phyloP scores from a whole-genome alignment of 2,113 vertebrate genomes.

The Anoplopoma fimbria region DNA sequence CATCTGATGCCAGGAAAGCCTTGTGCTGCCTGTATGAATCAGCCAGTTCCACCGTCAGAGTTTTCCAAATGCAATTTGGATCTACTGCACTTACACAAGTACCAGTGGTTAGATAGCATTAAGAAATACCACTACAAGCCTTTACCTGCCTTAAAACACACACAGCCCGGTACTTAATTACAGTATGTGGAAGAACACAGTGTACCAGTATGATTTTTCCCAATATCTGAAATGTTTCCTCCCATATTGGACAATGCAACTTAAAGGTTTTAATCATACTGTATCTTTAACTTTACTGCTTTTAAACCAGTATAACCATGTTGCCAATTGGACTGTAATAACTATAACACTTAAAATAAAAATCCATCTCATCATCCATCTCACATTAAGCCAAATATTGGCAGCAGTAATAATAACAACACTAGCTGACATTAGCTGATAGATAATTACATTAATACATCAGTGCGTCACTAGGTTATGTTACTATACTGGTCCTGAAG shows the following conservation, averaged over 20 bases:
- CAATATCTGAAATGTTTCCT: not conserved
- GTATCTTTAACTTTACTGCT: not conserved
- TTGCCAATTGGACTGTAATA: not conserved
- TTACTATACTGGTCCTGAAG: not conserved
- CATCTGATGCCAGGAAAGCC: constrained; percentile 10
- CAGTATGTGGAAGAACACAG: not conserved
- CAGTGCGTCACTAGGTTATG: not conserved
- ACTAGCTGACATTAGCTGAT: not conserved
- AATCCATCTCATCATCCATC: not conserved
- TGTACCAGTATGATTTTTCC: not conserved
- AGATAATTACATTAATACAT: not conserved
- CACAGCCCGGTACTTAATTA: not conserved
- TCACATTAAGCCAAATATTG: not conserved
- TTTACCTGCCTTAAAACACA: constrained; percentile 8
- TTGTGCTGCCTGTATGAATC: not conserved
- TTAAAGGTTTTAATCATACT: not conserved
- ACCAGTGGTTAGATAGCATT: not conserved
- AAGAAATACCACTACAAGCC: not conserved
- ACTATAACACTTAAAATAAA: not conserved
- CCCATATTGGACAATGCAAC: not conserved
- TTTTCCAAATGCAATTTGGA: constrained; percentile 7
- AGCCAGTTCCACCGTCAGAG: not conserved
- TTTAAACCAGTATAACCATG: not conserved
- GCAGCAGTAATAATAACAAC: not conserved
- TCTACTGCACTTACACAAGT: not conserved